Percentiles rank a stretch among this genome's conserved stretches.
These are phyloP conservation scores for Macaria notata DNA, from an alignment of 2,888 invertebrate genomes.

Conservation along the genomic window DNA sequence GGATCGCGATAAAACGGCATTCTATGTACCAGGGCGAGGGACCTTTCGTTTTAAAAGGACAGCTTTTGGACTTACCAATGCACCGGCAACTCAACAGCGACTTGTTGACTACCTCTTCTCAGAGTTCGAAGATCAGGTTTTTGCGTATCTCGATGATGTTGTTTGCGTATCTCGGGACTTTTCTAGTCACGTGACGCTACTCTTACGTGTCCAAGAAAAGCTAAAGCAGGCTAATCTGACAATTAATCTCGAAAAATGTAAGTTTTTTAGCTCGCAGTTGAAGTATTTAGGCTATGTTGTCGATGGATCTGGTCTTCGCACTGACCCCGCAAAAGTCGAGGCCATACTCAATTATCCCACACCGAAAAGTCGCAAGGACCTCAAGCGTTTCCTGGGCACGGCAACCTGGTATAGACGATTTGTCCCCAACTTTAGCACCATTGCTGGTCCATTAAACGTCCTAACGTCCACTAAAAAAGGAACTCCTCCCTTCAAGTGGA, in stretches of 20 bases:
- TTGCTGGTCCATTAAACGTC: conserved; percentile 27
- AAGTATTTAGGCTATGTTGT: conserved; percentile 6
- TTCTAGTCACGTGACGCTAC: neutral
- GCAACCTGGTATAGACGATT: conserved; percentile 1
- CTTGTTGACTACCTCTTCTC: neutral
- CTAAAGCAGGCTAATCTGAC: neutral
- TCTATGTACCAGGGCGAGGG: too few relatives aligned
- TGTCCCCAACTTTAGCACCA: conserved; percentile 1
- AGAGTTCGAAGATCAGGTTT: neutral
- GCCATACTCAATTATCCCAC: neutral
- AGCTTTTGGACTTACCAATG: conserved; percentile 7
- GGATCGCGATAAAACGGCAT: too few relatives aligned
- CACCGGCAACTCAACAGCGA: neutral
- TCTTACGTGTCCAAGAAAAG: neutral
- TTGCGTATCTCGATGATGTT: neutral
- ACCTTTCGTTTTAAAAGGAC: conserved; percentile 19
- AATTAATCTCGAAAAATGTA: neutral
- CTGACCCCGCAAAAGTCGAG: neutral
- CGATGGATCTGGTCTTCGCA: neutral
- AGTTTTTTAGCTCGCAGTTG: neutral
- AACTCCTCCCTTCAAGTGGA: conserved; percentile 26
- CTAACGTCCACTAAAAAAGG: conserved; percentile 32
- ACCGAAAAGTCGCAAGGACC: neutral
- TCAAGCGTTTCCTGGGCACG: neutral
- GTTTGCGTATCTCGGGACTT: neutral